Evolutionary conservation across 2,113 vertebrate genomes (phyloP).

Genomic region (Mandrillus leucophaeus): DNA sequence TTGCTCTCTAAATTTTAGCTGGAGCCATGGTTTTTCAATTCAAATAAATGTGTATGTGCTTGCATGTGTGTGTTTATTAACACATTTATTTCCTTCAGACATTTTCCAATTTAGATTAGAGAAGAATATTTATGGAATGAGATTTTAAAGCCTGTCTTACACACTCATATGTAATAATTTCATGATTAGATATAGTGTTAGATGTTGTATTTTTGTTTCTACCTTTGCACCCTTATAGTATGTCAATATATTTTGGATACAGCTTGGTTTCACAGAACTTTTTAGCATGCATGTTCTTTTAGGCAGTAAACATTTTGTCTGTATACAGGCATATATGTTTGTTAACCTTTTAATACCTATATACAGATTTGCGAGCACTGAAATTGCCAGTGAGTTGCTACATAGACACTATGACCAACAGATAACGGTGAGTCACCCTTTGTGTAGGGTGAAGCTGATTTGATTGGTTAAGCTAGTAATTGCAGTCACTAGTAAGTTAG

Average conservation of each 20-base stretch:
- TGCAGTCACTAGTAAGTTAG: neutral
- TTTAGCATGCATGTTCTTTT: neutral
- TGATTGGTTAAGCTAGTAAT: neutral
- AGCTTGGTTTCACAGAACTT: neutral
- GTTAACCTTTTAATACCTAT: neutral
- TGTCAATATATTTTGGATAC: neutral
- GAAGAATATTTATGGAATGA: neutral
- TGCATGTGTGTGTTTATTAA: neutral
- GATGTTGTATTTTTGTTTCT: neutral
- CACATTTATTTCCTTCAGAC: neutral
- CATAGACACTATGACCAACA: neutral
- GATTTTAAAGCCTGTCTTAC: neutral
- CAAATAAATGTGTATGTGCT: neutral
- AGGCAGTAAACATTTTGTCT: neutral
- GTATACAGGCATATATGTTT: neutral
- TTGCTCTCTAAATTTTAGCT: neutral
- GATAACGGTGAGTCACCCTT: neutral
- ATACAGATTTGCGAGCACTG: neutral
- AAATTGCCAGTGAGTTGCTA: neutral
- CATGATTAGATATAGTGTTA: neutral
- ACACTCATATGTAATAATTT: neutral
- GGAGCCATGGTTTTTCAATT: neutral
- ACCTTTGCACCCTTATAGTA: neutral
- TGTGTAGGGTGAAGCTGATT: neutral
- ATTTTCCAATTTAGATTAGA: neutral